Evolutionary conservation across 2,797 vertebrate genomes (phyloP).

Genomic region (Oreonectes daqikongensis): DNA sequence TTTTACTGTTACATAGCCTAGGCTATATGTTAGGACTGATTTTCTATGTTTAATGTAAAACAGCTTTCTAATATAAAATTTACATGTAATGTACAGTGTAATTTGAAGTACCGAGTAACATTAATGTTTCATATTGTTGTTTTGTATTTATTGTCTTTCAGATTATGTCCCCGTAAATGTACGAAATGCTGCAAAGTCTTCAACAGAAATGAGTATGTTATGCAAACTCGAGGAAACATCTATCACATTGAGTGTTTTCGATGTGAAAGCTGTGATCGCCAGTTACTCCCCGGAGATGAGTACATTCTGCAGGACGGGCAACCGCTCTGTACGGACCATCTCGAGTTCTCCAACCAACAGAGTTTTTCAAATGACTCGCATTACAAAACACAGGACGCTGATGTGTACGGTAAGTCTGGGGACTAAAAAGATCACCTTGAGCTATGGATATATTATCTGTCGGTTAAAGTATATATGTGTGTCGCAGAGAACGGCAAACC

Average conservation of each 20-base stretch:
- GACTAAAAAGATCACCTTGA: background rate
- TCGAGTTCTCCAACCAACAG: slow-evolving; percentile 79
- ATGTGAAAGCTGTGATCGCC: slow-evolving; percentile 89
- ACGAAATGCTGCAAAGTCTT: slow-evolving; percentile 88
- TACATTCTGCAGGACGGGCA: slow-evolving; percentile 90
- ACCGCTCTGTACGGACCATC: slow-evolving; percentile 88
- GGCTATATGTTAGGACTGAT: too few species aligned
- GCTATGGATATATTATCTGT: background rate
- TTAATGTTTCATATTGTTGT: background rate
- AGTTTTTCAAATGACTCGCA: slow-evolving; percentile 64
- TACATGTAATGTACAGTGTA: background rate
- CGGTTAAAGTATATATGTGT: background rate
- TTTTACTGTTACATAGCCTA: too few species aligned
- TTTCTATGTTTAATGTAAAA: background rate
- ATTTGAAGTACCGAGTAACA: background rate
- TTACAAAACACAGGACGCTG: slow-evolving; percentile 1
- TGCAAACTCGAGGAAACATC: slow-evolving; percentile 87
- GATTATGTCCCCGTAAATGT: slow-evolving; percentile 90
- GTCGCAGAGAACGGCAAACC: slow-evolving; percentile 23
- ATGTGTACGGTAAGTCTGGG: background rate
- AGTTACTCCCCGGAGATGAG: slow-evolving; percentile 91
- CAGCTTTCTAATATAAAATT: background rate
- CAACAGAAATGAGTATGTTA: slow-evolving; percentile 91
- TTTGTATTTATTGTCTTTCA: slow-evolving; percentile 58
- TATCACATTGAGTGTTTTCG: slow-evolving; percentile 96